Evolutionary conservation across 1,140 invertebrate species (phyloP).

Genomic region (Eriosoma lanigerum): DNA sequence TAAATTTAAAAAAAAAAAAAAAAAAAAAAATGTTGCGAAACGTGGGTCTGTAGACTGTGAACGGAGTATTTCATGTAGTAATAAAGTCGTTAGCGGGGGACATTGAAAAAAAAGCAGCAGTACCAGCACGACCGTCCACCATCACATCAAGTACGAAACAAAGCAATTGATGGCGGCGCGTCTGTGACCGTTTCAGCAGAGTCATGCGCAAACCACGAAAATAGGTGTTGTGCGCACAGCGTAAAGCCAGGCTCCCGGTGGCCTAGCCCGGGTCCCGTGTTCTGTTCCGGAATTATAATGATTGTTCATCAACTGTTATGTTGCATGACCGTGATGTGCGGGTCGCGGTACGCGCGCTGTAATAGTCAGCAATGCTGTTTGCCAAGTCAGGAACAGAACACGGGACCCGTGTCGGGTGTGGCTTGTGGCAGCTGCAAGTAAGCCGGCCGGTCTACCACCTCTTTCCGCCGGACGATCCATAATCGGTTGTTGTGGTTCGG

Average conservation of each 20-base stretch:
- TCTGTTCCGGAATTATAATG: background rate
- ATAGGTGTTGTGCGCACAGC: background rate
- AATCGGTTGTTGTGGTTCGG: background rate
- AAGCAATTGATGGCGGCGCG: background rate
- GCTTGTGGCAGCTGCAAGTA: constrained; percentile 47
- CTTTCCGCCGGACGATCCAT: accelerated
- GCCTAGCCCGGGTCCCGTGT: background rate
- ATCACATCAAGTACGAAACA: constrained; percentile 50
- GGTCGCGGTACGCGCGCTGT: background rate
- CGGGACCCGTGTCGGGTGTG: constrained; percentile 1
- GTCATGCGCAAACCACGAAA: background rate
- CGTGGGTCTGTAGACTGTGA: background rate
- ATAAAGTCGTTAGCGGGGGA: constrained; percentile 14
- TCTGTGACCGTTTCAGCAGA: background rate
- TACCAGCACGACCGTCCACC: constrained; percentile 30
- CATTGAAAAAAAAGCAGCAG: background rate
- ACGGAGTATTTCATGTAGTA: background rate
- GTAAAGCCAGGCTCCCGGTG: background rate
- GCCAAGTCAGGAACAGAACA: constrained; percentile 30
- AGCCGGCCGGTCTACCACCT: background rate
- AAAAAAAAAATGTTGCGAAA: constrained; percentile 4
- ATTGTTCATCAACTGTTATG: background rate
- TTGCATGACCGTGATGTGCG: no score
- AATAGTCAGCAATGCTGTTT: background rate
- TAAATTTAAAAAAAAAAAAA: background rate